Evolutionary conservation across 2,113 vertebrate genomes (phyloP).

Genomic region (Alethe castanea): DNA sequence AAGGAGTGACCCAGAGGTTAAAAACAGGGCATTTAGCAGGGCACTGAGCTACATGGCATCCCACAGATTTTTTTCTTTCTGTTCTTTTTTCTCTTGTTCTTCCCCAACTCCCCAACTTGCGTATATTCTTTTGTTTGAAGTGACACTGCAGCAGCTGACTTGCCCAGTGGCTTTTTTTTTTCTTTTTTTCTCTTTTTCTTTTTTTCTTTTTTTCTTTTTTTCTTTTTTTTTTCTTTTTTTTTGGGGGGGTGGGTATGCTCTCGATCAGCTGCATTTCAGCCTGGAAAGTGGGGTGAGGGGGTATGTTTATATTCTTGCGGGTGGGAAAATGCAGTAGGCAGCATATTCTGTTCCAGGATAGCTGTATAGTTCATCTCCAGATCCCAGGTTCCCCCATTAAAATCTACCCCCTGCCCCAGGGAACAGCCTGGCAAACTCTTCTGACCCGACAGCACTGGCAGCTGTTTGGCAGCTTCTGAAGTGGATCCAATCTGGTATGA

Average conservation of each 20-base stretch:
- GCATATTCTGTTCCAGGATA: conserved; percentile 49
- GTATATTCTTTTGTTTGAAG: not conserved
- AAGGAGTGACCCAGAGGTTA: not conserved
- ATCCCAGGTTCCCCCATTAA: conserved; percentile 52
- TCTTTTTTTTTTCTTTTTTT: not conserved
- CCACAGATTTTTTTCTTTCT: not conserved
- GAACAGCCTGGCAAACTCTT: conserved; percentile 61
- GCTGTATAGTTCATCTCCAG: conserved; percentile 24
- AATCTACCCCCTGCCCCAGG: conserved; percentile 47
- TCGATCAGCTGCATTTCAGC: conserved; percentile 35
- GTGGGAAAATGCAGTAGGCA: conserved; percentile 39
- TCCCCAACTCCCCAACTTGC: not conserved
- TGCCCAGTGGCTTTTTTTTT: not conserved
- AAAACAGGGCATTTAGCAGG: not conserved
- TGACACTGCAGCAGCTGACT: conserved; percentile 14
- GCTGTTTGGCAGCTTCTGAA: conserved; percentile 71
- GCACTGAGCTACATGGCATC: not conserved
- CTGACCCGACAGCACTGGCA: conserved; percentile 63
- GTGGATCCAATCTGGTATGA: conserved; percentile 71
- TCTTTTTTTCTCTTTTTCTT: conserved; percentile 2
- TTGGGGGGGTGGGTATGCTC: not conserved
- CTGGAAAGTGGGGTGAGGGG: not conserved
- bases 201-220: not conserved
- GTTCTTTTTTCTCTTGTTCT: not conserved
- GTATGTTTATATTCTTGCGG: not conserved